Percentiles rank a stretch among this genome's conserved stretches.
Conservation (phyloP, 2,888 invertebrate genomes). For the Thymelicus lineola region DNA sequence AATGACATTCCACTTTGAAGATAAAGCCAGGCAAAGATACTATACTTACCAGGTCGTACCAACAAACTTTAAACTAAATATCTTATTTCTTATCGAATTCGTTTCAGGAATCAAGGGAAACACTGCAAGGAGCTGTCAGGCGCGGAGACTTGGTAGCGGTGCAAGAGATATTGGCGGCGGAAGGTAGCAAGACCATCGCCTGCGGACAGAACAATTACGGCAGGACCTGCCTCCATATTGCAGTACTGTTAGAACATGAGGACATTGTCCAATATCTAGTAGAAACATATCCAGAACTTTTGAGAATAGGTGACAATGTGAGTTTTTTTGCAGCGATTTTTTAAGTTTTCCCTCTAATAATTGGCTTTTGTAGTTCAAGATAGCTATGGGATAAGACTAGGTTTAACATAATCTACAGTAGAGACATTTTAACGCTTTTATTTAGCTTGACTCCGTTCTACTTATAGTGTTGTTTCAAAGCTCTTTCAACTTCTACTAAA, state of each 20-base stretch:
- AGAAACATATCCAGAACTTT: constrained; percentile 88
- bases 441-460: too few relatives aligned
- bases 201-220: constrained; percentile 88
- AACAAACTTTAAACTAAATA: neutral
- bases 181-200: constrained; percentile 72
- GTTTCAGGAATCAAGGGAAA: constrained; percentile 89
- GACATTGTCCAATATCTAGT: constrained; percentile 92
- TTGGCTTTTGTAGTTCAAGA: too few relatives aligned
- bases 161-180: constrained; percentile 82
- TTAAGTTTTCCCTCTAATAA: too few relatives aligned
- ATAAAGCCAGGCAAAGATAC: too few relatives aligned
- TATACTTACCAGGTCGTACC: neutral
- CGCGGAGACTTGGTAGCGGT: constrained; percentile 86
- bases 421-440: too few relatives aligned
- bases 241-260: constrained; percentile 92
- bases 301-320: constrained; percentile 94
- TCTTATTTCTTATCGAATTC: neutral
- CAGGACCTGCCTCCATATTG: constrained; percentile 93
- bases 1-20: too few relatives aligned
- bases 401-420: too few relatives aligned
- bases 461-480: too few relatives aligned
- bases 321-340: too few relatives aligned
- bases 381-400: too few relatives aligned
- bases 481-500: too few relatives aligned
- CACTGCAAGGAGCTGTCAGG: constrained; percentile 89